Conservation (phyloP, 92 coral and sea anemone species). For the Pocillopora grandis region DNA sequence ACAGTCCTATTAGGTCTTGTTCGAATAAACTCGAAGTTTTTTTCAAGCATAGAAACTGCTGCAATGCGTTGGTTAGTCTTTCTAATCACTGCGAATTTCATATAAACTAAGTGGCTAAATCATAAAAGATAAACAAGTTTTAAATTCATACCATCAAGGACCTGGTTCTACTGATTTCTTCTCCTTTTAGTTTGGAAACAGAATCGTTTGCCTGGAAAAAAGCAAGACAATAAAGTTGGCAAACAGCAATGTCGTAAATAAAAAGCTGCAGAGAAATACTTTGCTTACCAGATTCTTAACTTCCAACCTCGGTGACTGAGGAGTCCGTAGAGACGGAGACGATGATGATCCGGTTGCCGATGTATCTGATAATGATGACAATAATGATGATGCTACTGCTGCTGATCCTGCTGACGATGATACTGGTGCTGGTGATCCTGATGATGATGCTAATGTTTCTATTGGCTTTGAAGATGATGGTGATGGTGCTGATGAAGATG, state of each 20-base stretch:
- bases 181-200: not conserved
- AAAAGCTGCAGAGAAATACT: too few species aligned
- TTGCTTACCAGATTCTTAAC: too few species aligned
- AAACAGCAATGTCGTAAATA: too few species aligned
- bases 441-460: too few species aligned
- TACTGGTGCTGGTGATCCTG: not conserved
- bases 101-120: not conserved
- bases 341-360: not conserved
- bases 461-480: too few species aligned
- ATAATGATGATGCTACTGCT: not conserved
- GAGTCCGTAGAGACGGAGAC: too few species aligned
- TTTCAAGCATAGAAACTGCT: too few species aligned
- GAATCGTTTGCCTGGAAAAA: not conserved
- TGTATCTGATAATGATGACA: not conserved
- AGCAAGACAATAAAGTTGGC: too few species aligned
- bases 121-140: not conserved
- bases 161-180: not conserved
- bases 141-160: not conserved
- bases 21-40: too few species aligned
- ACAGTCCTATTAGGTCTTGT: too few species aligned
- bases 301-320: too few species aligned
- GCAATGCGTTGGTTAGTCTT: not conserved
- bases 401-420: not conserved
- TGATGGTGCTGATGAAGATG: too few species aligned
- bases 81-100: not conserved